Percentiles rank a stretch among this genome's conserved stretches.
Conservation (phyloP, 2,888 invertebrate genomes). For the Sinodicranocentrus sp. region DNA sequence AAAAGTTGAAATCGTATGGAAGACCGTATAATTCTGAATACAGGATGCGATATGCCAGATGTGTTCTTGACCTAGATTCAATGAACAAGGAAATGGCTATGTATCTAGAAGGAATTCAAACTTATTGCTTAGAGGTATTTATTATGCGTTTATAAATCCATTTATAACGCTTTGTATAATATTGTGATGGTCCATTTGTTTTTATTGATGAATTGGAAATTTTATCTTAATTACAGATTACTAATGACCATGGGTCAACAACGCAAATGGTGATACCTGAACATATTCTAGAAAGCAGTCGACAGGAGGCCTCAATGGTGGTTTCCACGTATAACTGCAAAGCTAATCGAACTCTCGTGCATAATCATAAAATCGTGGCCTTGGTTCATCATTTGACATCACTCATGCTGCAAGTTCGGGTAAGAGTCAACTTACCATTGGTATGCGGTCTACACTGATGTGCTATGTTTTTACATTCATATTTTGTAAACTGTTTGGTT, state of each 20-base stretch:
- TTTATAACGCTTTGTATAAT: too few relatives aligned
- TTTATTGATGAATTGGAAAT: too few relatives aligned
- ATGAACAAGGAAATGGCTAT: constrained; percentile 93
- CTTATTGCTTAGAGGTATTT: constrained; percentile 87
- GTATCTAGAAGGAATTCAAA: constrained; percentile 91
- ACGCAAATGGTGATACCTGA: constrained; percentile 94
- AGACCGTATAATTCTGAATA: constrained; percentile 91
- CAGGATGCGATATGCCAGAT: constrained; percentile 91
- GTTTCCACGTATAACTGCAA: constrained; percentile 85
- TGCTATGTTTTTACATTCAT: not conserved
- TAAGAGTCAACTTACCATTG: constrained; percentile 45
- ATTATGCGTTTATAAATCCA: too few relatives aligned
- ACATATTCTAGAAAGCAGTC: constrained; percentile 91
- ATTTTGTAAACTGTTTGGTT: constrained; percentile 8
- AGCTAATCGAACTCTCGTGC: constrained; percentile 80
- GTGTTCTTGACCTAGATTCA: constrained; percentile 92
- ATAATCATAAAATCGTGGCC: constrained; percentile 81
- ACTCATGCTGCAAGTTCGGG: constrained; percentile 90
- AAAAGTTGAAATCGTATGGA: constrained; percentile 89
- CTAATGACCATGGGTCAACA: constrained; percentile 88
- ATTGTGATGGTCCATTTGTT: too few relatives aligned
- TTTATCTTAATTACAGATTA: constrained; percentile 84
- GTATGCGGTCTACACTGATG: too few relatives aligned
- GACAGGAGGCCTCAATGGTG: constrained; percentile 89
- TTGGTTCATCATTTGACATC: constrained; percentile 93